Evolutionary conservation across 2,888 invertebrate genomes (phyloP), one percentile per base, ranked within the genome.

Genomic region (Neoaliturus tenellus): DNA sequence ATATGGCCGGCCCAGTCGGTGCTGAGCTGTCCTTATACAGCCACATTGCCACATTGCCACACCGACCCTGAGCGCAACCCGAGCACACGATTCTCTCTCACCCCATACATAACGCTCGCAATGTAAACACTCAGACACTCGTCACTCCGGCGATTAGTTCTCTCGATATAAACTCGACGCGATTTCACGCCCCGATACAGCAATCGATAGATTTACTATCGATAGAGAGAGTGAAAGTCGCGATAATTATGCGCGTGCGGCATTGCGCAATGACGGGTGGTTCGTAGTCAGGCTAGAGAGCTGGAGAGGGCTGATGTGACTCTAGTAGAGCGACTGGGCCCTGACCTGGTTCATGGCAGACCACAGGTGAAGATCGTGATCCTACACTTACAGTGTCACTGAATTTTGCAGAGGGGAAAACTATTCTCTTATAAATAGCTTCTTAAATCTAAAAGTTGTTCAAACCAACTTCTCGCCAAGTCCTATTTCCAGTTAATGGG

Each of bases 51-150:
- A 25, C 4, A 28, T 67, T 75, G 73, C 73, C 73, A 44, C 69
- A 75, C 12, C 41, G 73, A 25, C 73, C 73, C 73, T 75, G 73
- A 71, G 23, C n/a, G 78, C 10, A 78, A 78, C 78, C 5, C 55
- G 28, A 78, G 48, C 31, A 17, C 78, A 78, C 78, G 78, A 78
- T 78, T 35, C 35, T 78, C 78, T 51, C 78, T 78, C 78, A 78
- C 78, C 55, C 48, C 51, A 55, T 55, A 78, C 3, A 48, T 78
- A 35, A 55, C 33, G 17, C 33, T 69, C 1, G 8, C 20, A 20
- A 14, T 28, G 69, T 33, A 17, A 31, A 67, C 67, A 31, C n/a
- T n/a, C 25, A 28, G 25, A 62, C 25, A 62, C 28, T 39, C 69
- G 69, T 69, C 62, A 62, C 28, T 31, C 62, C 31, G 31, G 28